Percentiles rank a stretch among this genome's conserved stretches.
phyloP scores from a whole-genome alignment of 2,797 vertebrate species.

The Aplochiton taeniatus region DNA sequence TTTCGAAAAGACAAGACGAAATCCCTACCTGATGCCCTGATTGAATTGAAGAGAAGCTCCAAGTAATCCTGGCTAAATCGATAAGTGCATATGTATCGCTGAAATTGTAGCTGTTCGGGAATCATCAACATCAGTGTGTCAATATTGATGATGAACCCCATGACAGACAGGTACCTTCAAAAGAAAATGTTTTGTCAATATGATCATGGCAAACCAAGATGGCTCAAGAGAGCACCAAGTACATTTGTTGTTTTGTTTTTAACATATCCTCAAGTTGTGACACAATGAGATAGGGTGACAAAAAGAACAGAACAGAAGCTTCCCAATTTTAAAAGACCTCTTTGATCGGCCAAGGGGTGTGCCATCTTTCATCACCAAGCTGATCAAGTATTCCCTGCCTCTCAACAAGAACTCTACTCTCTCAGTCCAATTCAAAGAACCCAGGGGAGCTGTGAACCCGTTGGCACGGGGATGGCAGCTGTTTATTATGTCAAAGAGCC shows the following conservation, averaged over 20 bases:
- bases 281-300: too few relatives aligned
- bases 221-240: constrained; percentile 4
- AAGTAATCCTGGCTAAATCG: constrained; percentile 20
- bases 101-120: constrained; percentile 11
- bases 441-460: constrained; percentile 17
- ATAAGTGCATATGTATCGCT: constrained; percentile 17
- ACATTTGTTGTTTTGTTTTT: too few relatives aligned
- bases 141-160: constrained; percentile 1
- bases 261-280: too few relatives aligned
- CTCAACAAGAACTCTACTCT: constrained; percentile 9
- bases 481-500: constrained; percentile 32
- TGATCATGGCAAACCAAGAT: constrained; percentile 11
- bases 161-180: constrained; percentile 13
- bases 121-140: constrained; percentile 8
- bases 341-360: constrained; percentile 18
- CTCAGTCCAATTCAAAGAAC: constrained; percentile 13
- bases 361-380: constrained; percentile 21
- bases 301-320: neutral
- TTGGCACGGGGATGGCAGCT: constrained; percentile 28
- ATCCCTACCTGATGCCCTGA: constrained; percentile 18
- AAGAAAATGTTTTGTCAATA: constrained; percentile 12
- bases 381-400: constrained; percentile 23
- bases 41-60: constrained; percentile 27
- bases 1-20: constrained; percentile 6
- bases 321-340: neutral